Conservation (phyloP, 2,888 invertebrate species). For the Heliconius aoede region DNA sequence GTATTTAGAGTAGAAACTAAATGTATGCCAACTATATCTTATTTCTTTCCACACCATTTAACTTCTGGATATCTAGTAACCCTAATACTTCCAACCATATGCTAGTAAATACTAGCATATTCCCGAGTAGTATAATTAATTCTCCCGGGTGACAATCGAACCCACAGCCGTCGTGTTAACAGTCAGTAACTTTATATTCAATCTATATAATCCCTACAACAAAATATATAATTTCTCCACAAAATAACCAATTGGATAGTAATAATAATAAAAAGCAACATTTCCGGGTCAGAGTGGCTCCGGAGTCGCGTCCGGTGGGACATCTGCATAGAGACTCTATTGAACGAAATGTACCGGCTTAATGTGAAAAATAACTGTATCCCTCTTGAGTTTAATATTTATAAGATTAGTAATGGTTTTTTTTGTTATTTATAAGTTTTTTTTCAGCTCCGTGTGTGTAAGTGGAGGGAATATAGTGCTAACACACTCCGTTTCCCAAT, state of each 20-base stretch:
- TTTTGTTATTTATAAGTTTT: not conserved
- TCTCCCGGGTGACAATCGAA: not conserved
- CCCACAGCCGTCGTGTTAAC: no score
- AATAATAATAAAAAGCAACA: slow-evolving; percentile 28
- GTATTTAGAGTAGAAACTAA: not conserved
- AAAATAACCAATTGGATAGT: slow-evolving; percentile 34
- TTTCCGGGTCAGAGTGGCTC: slow-evolving; percentile 35
- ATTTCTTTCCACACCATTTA: not conserved
- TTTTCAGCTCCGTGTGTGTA: no score
- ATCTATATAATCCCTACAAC: not conserved
- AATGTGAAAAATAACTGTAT: slow-evolving; percentile 41
- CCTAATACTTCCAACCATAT: no score
- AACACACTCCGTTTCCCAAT: no score
- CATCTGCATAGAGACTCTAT: slow-evolving; percentile 43
- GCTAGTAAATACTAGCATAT: no score
- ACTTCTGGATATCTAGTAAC: not conserved
- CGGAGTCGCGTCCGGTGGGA: slow-evolving; percentile 37
- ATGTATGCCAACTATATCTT: no score
- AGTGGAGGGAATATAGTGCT: no score
- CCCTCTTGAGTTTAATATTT: slow-evolving; percentile 33
- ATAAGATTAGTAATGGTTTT: slow-evolving; percentile 8
- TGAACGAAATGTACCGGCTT: slow-evolving; percentile 38
- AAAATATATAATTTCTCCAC: slow-evolving; percentile 11
- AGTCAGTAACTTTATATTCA: not conserved
- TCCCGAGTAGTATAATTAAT: no score